Conservation (phyloP, 1,140 invertebrate species). For the Pseudomyrmex sp. region DNA sequence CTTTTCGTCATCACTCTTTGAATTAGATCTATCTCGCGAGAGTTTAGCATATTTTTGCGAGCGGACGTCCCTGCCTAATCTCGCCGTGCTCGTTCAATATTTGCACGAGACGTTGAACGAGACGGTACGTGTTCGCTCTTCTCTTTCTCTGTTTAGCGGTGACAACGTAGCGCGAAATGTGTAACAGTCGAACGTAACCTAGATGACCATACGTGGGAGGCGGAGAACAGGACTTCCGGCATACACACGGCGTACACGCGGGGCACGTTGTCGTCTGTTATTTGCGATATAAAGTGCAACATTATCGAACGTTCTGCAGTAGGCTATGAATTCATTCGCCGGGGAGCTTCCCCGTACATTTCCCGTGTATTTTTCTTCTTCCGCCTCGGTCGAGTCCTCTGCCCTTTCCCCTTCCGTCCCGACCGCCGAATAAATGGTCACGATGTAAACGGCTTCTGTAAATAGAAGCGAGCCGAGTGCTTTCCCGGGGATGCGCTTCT, state of each 20-base stretch:
- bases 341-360: constrained; percentile 12
- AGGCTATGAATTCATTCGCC: constrained; percentile 52
- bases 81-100: background rate
- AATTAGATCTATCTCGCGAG: background rate
- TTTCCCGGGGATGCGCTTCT: background rate
- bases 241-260: background rate
- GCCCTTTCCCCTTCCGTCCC: background rate
- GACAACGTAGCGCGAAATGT: constrained; percentile 38
- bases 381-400: background rate
- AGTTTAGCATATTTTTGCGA: background rate
- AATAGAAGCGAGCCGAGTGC: constrained; percentile 23
- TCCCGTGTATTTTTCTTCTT: constrained; percentile 55
- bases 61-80: background rate
- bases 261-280: constrained; percentile 37
- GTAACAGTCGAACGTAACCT: constrained; percentile 61
- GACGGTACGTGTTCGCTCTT: background rate
- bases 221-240: constrained; percentile 51
- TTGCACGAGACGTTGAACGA: constrained; percentile 15
- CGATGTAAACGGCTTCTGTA: constrained; percentile 35
- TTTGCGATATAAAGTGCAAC: constrained; percentile 60
- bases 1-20: too few relatives aligned
- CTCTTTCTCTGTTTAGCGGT: background rate
- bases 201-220: constrained; percentile 65
- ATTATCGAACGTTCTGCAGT: constrained; percentile 55
- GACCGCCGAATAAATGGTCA: constrained; percentile 36